phyloP scores from a whole-genome alignment of 2,888 invertebrate genomes.

The Troides helena region DNA sequence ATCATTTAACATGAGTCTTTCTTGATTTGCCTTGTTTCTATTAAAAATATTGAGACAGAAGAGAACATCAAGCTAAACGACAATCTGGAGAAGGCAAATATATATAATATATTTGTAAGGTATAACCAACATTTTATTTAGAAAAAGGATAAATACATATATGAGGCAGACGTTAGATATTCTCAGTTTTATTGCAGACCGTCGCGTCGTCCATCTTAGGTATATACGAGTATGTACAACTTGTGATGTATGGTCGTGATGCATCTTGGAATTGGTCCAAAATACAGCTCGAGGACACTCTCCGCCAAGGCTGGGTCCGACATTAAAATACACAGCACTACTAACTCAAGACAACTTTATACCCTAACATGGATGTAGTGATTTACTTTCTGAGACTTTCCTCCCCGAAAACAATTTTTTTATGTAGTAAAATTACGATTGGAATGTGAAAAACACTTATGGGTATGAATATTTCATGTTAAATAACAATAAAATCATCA shows the following conservation, averaged over 20 bases:
- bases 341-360: constrained; percentile 25
- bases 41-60: no score
- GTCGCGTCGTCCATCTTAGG: constrained; percentile 42
- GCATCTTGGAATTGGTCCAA: constrained; percentile 56
- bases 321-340: constrained; percentile 42
- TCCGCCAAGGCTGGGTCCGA: constrained; percentile 49
- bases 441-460: background rate
- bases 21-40: no score
- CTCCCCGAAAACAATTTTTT: background rate
- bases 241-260: constrained; percentile 38
- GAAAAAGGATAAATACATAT: background rate
- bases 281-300: constrained; percentile 36
- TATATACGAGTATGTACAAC: constrained; percentile 19
- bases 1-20: no score
- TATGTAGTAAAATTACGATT: background rate
- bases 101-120: no score
- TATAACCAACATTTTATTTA: background rate
- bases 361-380: constrained; percentile 12
- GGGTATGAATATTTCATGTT: no score
- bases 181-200: constrained; percentile 45
- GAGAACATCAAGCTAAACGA: no score
- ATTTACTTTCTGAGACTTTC: constrained; percentile 3
- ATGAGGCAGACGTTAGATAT: constrained; percentile 26
- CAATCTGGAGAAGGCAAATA: no score
- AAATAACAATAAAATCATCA: no score